Conservation (phyloP, 2,888 invertebrate genomes). For the Aspidiotus rigidus region DNA sequence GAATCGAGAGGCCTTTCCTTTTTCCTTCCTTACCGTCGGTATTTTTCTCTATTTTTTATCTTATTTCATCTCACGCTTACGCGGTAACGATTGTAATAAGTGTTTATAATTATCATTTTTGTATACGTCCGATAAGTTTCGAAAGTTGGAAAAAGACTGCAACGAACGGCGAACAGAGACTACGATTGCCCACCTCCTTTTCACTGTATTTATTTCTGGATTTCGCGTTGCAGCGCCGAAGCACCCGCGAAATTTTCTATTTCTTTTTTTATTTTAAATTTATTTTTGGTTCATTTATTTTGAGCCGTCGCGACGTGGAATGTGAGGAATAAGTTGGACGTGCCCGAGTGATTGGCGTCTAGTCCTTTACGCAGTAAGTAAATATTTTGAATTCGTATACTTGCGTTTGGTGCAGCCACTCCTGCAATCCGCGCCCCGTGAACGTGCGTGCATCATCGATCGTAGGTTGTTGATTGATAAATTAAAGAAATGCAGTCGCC, state of each 20-base stretch:
- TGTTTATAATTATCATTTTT: not conserved
- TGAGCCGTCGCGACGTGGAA: slow-evolving; percentile 15
- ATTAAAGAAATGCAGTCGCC: too few relatives aligned
- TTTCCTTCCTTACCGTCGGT: not conserved
- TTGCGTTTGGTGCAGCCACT: too few relatives aligned
- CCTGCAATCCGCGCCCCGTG: too few relatives aligned
- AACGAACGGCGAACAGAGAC: not conserved
- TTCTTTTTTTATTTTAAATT: not conserved
- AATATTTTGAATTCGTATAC: slow-evolving; percentile 9
- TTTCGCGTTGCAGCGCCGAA: slow-evolving; percentile 15
- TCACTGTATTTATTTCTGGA: slow-evolving; percentile 30
- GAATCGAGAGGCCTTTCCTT: not conserved
- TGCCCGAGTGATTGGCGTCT: not conserved
- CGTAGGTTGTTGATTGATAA: too few relatives aligned
- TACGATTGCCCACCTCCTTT: slow-evolving; percentile 7
- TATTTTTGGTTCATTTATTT: slow-evolving; percentile 30
- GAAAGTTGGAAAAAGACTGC: too few relatives aligned
- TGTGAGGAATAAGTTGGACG: slow-evolving; percentile 20
- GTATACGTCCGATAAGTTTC: not conserved
- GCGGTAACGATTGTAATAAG: not conserved
- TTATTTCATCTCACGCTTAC: not conserved
- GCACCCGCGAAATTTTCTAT: slow-evolving; percentile 11
- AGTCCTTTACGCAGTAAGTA: slow-evolving; percentile 26
- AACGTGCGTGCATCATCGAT: too few relatives aligned
- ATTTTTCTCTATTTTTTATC: not conserved